Percentiles rank a stretch among this genome's conserved stretches.
phyloP scores from a whole-genome alignment of 2,113 vertebrate genomes.

The human (Homo sapiens) region DNA sequence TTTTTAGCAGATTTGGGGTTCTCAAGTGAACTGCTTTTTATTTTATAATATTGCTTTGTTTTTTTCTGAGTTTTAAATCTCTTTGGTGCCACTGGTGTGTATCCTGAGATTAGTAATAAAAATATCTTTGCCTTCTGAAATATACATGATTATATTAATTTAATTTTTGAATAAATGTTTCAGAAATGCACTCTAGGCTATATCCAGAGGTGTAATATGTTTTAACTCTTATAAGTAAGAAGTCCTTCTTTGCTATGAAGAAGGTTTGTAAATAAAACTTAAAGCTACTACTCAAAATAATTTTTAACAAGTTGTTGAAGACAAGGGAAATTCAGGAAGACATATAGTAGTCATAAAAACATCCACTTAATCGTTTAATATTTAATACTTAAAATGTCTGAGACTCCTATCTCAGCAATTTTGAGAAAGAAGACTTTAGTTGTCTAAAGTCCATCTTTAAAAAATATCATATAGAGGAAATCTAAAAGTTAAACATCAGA shows the following conservation, averaged over 20 bases:
- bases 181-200: neutral
- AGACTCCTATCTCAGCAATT: neutral
- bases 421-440: neutral
- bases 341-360: neutral
- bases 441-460: neutral
- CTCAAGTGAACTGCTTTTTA: neutral
- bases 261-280: neutral
- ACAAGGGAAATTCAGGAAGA: neutral
- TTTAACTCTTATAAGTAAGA: neutral
- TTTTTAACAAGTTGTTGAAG: neutral
- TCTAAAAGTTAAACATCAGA: neutral
- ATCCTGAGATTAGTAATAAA: constrained; percentile 20
- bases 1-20: neutral
- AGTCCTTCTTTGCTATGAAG: neutral
- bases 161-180: neutral
- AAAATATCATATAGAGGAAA: neutral
- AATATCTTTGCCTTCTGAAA: neutral
- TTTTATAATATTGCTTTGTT: neutral
- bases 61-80: neutral
- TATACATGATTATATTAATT: neutral
- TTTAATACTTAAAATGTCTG: neutral
- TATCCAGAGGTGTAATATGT: neutral
- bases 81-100: neutral
- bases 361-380: neutral
- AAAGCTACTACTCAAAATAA: neutral